A percentile compares a stretch with the other conserved stretches of the same genome.
phyloP scores from a whole-genome alignment of 1,140 invertebrate species.

The Drosophila aff. region DNA sequence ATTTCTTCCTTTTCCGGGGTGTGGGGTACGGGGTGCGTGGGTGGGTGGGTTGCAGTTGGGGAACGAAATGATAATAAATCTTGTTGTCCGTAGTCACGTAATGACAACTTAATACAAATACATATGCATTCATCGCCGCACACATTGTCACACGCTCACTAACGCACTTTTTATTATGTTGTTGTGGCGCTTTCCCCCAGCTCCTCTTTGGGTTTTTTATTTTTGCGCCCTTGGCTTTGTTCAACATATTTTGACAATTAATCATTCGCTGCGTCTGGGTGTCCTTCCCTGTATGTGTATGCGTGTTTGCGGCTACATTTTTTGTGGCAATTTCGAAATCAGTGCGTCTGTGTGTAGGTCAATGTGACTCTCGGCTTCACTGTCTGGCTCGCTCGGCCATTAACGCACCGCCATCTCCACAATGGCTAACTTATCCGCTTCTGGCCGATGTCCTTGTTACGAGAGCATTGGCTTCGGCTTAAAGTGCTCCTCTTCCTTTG shows the following conservation, averaged over 20 bases:
- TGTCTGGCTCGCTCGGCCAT: constrained; percentile 59
- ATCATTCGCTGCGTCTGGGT: constrained; percentile 63
- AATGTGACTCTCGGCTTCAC: constrained; percentile 61
- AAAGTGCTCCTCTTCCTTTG: constrained; percentile 20
- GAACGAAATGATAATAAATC: constrained; percentile 81
- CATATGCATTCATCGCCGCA: constrained; percentile 70
- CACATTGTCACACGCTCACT: constrained; percentile 36
- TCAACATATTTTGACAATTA: constrained; percentile 84
- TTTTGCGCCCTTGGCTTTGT: constrained; percentile 45
- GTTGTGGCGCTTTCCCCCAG: constrained; percentile 47
- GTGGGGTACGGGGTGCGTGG: not conserved
- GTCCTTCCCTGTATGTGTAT: constrained; percentile 10
- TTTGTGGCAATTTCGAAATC: constrained; percentile 44
- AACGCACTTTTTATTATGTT: constrained; percentile 79
- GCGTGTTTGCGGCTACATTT: constrained; percentile 44
- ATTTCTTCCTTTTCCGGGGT: constrained; percentile 39
- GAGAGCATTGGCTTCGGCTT: constrained; percentile 54
- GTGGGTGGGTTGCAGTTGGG: constrained; percentile 2
- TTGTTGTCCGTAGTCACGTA: constrained; percentile 84
- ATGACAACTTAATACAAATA: constrained; percentile 85
- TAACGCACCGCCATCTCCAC: constrained; percentile 47
- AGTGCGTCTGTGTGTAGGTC: constrained; percentile 69
- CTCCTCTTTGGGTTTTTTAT: not conserved
- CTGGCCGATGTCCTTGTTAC: constrained; percentile 24
- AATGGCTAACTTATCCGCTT: constrained; percentile 49